These are phyloP conservation scores for Orycteropus afer DNA, from an alignment of 2,113 vertebrate genomes.

Conservation along the genomic window DNA sequence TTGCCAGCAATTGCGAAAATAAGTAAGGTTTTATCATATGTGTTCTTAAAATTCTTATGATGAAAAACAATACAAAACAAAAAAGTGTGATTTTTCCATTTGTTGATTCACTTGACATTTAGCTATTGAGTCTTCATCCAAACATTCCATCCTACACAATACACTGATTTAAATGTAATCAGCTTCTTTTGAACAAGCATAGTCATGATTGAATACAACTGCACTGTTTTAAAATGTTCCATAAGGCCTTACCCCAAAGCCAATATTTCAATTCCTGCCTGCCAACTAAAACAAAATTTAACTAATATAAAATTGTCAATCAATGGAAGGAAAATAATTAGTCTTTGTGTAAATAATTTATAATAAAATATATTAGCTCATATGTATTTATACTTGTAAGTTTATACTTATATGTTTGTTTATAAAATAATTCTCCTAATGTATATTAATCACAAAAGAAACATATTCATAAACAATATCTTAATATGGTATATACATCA, in stretches of 20 bases:
- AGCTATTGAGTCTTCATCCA: not conserved
- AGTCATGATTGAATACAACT: not conserved
- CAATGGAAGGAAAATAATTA: slow-evolving; percentile 9
- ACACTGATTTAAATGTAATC: not conserved
- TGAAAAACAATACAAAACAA: not conserved
- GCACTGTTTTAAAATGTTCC: not conserved
- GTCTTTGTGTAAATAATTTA: not conserved
- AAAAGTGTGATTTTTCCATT: not conserved
- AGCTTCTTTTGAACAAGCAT: not conserved
- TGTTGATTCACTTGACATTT: slow-evolving; percentile 2
- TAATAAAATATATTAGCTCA: not conserved
- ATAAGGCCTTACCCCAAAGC: not conserved
- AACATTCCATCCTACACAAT: not conserved
- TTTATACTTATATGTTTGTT: not conserved
- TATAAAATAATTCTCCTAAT: not conserved
- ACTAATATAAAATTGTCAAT: not conserved
- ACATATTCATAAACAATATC: slow-evolving; percentile 3
- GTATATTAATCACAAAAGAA: slow-evolving; percentile 27
- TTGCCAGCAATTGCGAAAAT: not conserved
- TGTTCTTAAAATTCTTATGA: not conserved
- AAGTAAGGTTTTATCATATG: not conserved
- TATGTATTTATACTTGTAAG: not conserved
- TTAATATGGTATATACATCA: not conserved
- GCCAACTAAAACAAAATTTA: slow-evolving; percentile 16
- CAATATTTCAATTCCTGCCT: not conserved